phyloP scores from a whole-genome alignment of 1,140 invertebrate genomes.

The Drosophila bocki region DNA sequence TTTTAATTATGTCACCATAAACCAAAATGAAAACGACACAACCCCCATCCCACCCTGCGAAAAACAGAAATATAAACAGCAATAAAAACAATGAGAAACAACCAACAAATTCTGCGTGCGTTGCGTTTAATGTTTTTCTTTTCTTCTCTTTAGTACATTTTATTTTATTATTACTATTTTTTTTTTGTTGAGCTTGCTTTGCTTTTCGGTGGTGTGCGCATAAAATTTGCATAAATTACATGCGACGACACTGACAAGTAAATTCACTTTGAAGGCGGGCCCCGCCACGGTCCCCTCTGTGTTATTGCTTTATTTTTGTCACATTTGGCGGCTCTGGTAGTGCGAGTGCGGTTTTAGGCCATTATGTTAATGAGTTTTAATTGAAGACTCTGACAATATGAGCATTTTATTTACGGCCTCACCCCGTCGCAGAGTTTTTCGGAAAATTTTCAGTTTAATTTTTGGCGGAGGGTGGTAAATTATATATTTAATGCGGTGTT shows the following conservation, averaged over 20 bases:
- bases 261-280: slow-evolving; percentile 41
- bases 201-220: slow-evolving; percentile 69
- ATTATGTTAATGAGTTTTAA: slow-evolving; percentile 78
- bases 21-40: slow-evolving; percentile 53
- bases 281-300: not conserved
- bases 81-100: slow-evolving; percentile 9
- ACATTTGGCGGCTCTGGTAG: slow-evolving; percentile 25
- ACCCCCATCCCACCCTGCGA: not conserved
- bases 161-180: slow-evolving; percentile 2
- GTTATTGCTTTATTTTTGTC: slow-evolving; percentile 44
- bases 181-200: slow-evolving; percentile 23
- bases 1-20: slow-evolving; percentile 80
- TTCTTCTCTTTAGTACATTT: not conserved
- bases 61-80: slow-evolving; percentile 19
- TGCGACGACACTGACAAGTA: slow-evolving; percentile 51
- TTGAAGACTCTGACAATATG: slow-evolving; percentile 56
- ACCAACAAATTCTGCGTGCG: slow-evolving; percentile 35
- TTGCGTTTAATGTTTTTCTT: slow-evolving; percentile 40
- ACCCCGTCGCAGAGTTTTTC: slow-evolving; percentile 1
- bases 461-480: slow-evolving; percentile 3
- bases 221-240: slow-evolving; percentile 81
- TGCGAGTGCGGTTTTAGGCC: slow-evolving; percentile 50
- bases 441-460: slow-evolving; percentile 24
- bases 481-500: not conserved
- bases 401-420: slow-evolving; percentile 38